Percentiles rank a stretch among this genome's conserved stretches.
Conservation (phyloP, 2,888 invertebrate genomes). For the Yponomeuta cagnagella region DNA sequence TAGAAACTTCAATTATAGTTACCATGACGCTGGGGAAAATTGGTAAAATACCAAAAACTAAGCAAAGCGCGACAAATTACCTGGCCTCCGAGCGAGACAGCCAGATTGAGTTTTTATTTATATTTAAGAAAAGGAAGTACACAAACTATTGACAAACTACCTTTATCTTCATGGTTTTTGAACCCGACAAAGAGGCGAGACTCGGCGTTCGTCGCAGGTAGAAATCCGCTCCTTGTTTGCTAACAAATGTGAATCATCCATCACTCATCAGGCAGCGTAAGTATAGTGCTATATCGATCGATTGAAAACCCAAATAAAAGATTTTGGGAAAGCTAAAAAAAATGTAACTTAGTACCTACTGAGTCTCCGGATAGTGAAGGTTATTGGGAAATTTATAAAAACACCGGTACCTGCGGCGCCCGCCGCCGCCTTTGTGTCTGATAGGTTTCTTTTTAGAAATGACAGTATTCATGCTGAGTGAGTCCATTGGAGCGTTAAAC, state of each 20-base stretch:
- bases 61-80: background rate
- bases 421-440: background rate
- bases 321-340: too few relatives aligned
- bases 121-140: background rate
- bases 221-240: too few relatives aligned
- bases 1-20: too few relatives aligned
- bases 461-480: background rate
- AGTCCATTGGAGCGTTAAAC: background rate
- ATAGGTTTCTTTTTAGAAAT: background rate
- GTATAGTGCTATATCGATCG: too few relatives aligned
- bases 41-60: background rate
- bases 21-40: too few relatives aligned
- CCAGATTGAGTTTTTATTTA: background rate
- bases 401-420: too few relatives aligned
- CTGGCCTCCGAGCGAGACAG: background rate
- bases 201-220: background rate
- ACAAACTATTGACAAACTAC: background rate
- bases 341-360: too few relatives aligned
- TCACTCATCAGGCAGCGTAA: too few relatives aligned
- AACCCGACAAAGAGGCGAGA: background rate
- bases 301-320: too few relatives aligned
- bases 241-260: too few relatives aligned
- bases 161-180: background rate
- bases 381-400: too few relatives aligned
- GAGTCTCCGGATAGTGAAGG: too few relatives aligned